Evolutionary conservation across 2,113 vertebrate species (phyloP).

Genomic region (Monopterus albus): DNA sequence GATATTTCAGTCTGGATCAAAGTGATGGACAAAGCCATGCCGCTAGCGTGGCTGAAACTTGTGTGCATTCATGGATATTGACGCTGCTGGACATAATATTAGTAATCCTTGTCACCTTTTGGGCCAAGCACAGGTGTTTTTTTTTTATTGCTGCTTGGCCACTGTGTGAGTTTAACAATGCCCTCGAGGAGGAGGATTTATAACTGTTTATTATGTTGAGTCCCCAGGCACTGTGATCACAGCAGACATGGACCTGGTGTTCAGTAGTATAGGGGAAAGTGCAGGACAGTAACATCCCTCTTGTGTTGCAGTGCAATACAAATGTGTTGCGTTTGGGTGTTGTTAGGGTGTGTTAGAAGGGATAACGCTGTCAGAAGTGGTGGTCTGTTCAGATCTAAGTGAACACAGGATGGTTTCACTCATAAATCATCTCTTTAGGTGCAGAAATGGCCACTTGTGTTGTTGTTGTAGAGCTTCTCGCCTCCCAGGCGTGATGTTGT

Average conservation of each 20-base stretch:
- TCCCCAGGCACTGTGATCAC: constrained; percentile 22
- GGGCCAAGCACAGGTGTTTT: constrained; percentile 34
- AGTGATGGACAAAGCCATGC: neutral
- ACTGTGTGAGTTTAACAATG: constrained; percentile 46
- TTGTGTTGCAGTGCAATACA: constrained; percentile 25
- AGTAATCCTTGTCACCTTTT: constrained; percentile 46
- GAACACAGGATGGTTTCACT: constrained; percentile 33
- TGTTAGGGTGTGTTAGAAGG: constrained; percentile 40
- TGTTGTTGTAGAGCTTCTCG: constrained; percentile 12
- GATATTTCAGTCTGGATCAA: too few species aligned
- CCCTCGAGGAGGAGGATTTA: constrained; percentile 50
- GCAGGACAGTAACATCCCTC: constrained; percentile 4
- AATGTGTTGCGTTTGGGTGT: constrained; percentile 21
- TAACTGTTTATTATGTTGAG: constrained; percentile 33
- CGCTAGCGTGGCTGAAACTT: too few species aligned
- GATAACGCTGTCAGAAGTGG: constrained; percentile 10
- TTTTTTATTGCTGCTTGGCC: too few species aligned
- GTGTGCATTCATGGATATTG: constrained; percentile 9
- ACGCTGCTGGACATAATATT: constrained; percentile 25
- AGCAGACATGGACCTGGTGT: constrained; percentile 10
- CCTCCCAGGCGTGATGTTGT: constrained; percentile 18
- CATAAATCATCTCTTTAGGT: constrained; percentile 32
- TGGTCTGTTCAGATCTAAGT: constrained; percentile 33
- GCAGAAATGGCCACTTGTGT: constrained; percentile 10
- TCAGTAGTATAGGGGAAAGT: neutral